phyloP scores from a whole-genome alignment of 2,888 invertebrate species.

The Synergus japonicus region DNA sequence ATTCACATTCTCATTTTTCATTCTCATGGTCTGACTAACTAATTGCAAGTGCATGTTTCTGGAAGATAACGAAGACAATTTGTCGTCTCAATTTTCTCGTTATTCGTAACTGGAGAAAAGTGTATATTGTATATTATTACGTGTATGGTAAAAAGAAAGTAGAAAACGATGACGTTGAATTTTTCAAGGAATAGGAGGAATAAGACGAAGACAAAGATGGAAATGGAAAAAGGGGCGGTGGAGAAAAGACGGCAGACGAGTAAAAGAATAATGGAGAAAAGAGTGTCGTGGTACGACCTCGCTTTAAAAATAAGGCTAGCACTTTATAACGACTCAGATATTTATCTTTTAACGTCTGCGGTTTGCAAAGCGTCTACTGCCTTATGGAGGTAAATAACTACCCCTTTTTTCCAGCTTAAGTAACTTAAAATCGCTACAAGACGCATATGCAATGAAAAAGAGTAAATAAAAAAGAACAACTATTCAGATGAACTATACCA shows the following conservation, averaged over 20 bases:
- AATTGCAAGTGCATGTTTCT: background rate
- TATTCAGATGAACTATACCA: background rate
- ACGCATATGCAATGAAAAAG: background rate
- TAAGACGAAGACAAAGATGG: constrained; percentile 23
- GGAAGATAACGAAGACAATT: constrained; percentile 5
- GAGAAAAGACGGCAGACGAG: background rate
- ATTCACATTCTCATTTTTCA: background rate
- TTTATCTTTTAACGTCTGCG: constrained; percentile 36
- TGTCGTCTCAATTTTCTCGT: constrained; percentile 16
- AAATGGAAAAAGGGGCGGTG: background rate
- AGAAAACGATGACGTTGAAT: constrained; percentile 16
- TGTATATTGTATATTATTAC: background rate
- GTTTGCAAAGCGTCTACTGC: constrained; percentile 27
- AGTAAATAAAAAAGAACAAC: no score
- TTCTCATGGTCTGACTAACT: background rate
- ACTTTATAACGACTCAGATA: constrained; percentile 38
- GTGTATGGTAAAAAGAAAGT: background rate
- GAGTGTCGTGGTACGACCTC: constrained; percentile 37
- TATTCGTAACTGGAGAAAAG: background rate
- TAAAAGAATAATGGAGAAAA: constrained; percentile 34
- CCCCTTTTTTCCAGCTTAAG: constrained; percentile 6
- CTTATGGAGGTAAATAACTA: background rate
- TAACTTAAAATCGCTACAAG: constrained; percentile 4
- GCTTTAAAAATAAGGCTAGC: constrained; percentile 33
- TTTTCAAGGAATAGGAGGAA: background rate